Base-by-base conservation (phyloP, 2,888 invertebrate species). In the Mythimna ferrago region DNA sequence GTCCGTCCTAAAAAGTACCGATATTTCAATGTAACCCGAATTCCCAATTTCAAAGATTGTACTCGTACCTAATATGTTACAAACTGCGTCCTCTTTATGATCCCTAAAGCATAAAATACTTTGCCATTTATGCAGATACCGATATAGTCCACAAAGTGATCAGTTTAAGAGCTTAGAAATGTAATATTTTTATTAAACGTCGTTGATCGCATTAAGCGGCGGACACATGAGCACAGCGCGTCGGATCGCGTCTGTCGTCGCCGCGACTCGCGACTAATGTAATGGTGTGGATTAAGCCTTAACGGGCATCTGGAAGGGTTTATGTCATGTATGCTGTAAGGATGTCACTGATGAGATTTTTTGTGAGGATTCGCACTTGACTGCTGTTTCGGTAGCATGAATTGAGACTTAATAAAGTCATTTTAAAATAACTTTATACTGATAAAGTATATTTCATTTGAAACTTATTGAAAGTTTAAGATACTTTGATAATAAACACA, bases 241-340 rank as follows among this genome's bases (percentile, higher is more conserved):
- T 75, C 74, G 74, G 70, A 80, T 81, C 73, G 74, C 66, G 66
- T 35, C 83, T 84, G 86, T 86, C 86, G 71, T 72, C 85, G 21
- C 41, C 54, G 2, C 58, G 16, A 35, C 32, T 35, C 56, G 56
- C 56, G 56, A 41, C 56, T 76, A 21, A 66, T 76, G 77, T 82
- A 82, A 86, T 84, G 69, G 77, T 66, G 73, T 68, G 85, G 67
- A 84, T 76, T 78, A 82, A 86, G 71, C 73, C 66, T 74, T 71
- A 65, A 41, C 51, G 48, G 35, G 60, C 63, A 67, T 35, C 64
- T 61, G 57, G 51, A 16, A 65, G n/a, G 71, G 41, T 68, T 67
- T 72, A 71, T 83, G 63, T 73, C 66, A 63, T 60, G 57, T 48
- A 11, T 60, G 54, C 32, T 21, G 53, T 68, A 81, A 68, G 78